Base-by-base conservation (phyloP, 2,113 vertebrate species). In the Ascaphus truei region DNA sequence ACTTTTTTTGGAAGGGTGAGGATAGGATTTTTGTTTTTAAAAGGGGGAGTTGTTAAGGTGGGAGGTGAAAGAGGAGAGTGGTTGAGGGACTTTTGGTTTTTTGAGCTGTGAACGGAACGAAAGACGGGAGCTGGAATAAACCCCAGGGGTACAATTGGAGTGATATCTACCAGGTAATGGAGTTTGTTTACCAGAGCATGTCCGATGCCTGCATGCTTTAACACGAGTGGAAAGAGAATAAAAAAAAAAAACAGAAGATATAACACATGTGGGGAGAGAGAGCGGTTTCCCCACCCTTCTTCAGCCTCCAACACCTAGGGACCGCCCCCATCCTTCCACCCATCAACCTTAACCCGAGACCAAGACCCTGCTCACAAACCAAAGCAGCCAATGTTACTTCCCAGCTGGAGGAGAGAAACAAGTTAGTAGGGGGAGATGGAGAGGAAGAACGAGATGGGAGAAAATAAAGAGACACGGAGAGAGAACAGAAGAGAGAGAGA, bases 171-270 rank as follows among this genome's bases (percentile, higher is more conserved):
- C 94, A 98, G 94, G 93, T 96, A 98, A 94, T 96, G 95, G 92
- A 98, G 95, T 95, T 94, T 96, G 95, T 97, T 97, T 97, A 97
- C 95, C 95, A 96, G 96, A 94, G 95, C 95, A 93, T 97, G 95
- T 96, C 95, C 95, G 89, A 97, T 96, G 90, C 95, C 95, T 92
- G 94, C 93, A 91, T 96, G 94, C 95, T 98, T 92, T 84, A 83
- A 82, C 80, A 86, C 81, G 62, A 72, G 74, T 30, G 63, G 57
- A 79, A 75, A 74, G 72, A 79, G 78, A 80, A 79, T 80, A 85
- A 88, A 82, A 59, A 81, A 77, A 83, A 83, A 79, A 81, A 76
- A 76, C 72, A 82, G 82, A 57, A 85, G 79, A 85, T 79, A 79
- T 58, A 80, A 89, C 76, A 79, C 48, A 60, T 39, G 39, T 33